Base-by-base conservation (phyloP, 2,888 invertebrate genomes). In the Terebella lapidaria region DNA sequence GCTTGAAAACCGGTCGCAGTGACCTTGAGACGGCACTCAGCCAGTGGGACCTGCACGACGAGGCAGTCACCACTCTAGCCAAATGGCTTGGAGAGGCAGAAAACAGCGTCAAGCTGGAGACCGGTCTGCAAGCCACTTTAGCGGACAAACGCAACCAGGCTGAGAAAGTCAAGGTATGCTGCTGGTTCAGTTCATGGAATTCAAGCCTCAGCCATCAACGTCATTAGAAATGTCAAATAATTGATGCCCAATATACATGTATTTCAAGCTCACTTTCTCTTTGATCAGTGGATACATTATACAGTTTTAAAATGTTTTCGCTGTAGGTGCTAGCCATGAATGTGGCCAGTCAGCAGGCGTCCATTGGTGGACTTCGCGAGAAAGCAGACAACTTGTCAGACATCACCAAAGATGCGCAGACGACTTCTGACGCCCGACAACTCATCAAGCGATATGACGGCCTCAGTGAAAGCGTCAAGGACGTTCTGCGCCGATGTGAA, bases 31-130 rank as follows among this genome's bases (percentile, higher is more conserved):
- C 88, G 0, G 91, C 91, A 79, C 85, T 93, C 59, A 89, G 93
- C 75, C 92, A 90, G 71, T 95, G 93, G 94, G 90, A 89, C n/a
- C 90, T 91, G 2, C 93, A 92, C 75, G 93, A 94, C 77, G 93
- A 94, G 72, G 88, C 89, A 68, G 86, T 89, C 15, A 89, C 89
- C 59, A 86, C 85, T 54, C 86, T 94, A 4, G 85, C 88, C 67
- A 83, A 84, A 51, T 94, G 94, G 94, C 79, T 95, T 57, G 84
- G 85, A 27, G 84, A 86, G 56, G 86, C 89, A 1, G 91, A 92
- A 74, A 85, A 86, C 62, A 87, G 92, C 68, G 86, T 93, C 46
- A 89, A 90, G 74, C 78, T 92, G 2, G 91, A 89, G 74, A 87
- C 91, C 0, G 92, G 91, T 0, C 82, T 66, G n/a, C 58, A 63